Evolutionary conservation across 2,113 vertebrate species (phyloP).

Genomic region (Probosciger aterrimus): DNA sequence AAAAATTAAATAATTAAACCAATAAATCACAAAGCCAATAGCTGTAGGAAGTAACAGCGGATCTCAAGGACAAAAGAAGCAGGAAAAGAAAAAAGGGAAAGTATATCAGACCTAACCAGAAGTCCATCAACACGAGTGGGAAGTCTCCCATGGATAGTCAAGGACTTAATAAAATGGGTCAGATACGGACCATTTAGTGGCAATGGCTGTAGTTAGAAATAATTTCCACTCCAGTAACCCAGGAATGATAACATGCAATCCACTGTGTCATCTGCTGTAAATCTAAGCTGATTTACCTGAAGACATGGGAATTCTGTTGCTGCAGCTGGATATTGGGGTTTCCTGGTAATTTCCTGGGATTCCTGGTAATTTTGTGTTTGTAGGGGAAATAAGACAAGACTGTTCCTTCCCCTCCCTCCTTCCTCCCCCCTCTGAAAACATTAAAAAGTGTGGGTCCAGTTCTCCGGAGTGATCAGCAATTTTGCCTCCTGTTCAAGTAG

Average conservation of each 20-base stretch:
- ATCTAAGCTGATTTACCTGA: neutral
- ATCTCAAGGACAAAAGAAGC: neutral
- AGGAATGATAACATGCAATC: neutral
- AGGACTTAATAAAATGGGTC: neutral
- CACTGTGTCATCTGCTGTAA: neutral
- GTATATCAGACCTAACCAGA: neutral
- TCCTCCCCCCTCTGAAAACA: neutral
- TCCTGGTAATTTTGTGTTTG: neutral
- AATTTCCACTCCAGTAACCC: neutral
- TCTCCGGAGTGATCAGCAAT: neutral
- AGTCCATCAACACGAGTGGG: neutral
- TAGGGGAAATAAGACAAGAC: neutral
- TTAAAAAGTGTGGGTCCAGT: neutral
- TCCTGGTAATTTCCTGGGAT: neutral
- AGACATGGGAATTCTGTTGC: neutral
- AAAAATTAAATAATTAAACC: constrained; percentile 8
- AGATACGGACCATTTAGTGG: neutral
- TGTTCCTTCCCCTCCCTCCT: neutral
- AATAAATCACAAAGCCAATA: neutral
- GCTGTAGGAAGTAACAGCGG: neutral
- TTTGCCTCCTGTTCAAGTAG: neutral
- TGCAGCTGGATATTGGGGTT: neutral
- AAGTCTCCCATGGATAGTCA: neutral
- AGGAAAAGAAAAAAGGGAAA: neutral
- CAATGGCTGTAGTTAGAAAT: neutral